Percentiles rank a stretch among this genome's conserved stretches.
Conservation (phyloP, 2,113 vertebrate genomes). For the Channa maculata region DNA sequence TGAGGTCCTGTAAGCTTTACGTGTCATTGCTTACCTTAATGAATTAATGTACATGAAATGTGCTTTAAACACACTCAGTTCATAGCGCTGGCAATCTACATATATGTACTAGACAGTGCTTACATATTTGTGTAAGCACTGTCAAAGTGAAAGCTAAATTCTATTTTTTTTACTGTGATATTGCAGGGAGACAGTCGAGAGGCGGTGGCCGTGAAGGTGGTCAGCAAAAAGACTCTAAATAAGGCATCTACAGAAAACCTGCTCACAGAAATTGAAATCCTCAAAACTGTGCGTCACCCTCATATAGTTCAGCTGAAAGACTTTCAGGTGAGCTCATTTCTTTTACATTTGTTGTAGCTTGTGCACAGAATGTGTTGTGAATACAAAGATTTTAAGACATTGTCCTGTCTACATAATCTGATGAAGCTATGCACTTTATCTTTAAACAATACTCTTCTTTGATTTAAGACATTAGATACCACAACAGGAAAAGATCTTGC, state of each 20-base stretch:
- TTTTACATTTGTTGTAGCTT: background rate
- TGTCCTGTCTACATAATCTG: no score
- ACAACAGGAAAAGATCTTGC: background rate
- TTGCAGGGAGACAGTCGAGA: slow-evolving; percentile 89
- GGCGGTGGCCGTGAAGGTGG: slow-evolving; percentile 96
- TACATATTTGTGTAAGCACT: background rate
- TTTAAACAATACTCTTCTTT: background rate
- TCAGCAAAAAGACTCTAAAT: slow-evolving; percentile 94
- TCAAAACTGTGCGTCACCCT: slow-evolving; percentile 92
- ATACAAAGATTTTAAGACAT: no score
- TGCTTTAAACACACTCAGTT: background rate
- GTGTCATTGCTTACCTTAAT: background rate
- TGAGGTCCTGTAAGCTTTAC: background rate
- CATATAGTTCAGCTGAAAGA: slow-evolving; percentile 97
- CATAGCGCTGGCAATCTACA: no score
- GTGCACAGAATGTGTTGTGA: background rate
- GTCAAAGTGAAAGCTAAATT: background rate
- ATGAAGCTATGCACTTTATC: no score
- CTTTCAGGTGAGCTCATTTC: slow-evolving; percentile 88
- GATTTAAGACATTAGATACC: background rate
- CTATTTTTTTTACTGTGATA: background rate
- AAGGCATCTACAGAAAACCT: slow-evolving; percentile 93
- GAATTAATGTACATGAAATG: background rate
- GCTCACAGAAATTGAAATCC: slow-evolving; percentile 95
- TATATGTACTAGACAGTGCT: no score